Base-by-base conservation (phyloP, 1,140 invertebrate genomes). In the Diachasma alloeum region DNA sequence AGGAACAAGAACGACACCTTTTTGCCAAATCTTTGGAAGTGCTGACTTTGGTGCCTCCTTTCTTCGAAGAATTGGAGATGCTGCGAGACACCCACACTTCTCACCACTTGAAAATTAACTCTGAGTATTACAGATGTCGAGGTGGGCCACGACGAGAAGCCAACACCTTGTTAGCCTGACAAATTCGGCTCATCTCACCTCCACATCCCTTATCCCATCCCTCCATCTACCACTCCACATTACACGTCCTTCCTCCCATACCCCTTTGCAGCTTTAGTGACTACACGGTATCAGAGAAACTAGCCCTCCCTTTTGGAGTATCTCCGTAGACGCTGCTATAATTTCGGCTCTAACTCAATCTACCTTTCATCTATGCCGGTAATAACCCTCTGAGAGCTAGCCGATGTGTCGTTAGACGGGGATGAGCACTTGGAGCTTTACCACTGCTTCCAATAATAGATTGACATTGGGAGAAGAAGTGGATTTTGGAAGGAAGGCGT, bases 141-240 rank as follows among this genome's bases (percentile, higher is more conserved):
- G 86, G 82, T 78, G 79, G 68, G 75, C 81, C 84, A 79, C 83
- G 81, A 80, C 69, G 83, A 83, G 82, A 85, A 85, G 83, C 86
- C 82, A 87, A 86, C 84, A 87, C 85, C 86, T 87, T 86, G 86
- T 87, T 87, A 87, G 86, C 81, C 80, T 84, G 86, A 87, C 84
- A 87, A 87, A 87, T 87, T 85, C 77, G 78, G 75, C 82, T 82
- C 83, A 83, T 86, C 80, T 83, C 80, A 74, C 63, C 37, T 74
- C 42, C 59, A 66, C 67, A 44, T 63, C 76, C 9, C 19, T 59
- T 75, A 19, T 37, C 48, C 67, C 37, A 53, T 42, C 36, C 22
- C 44, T 42, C 74, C 59, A 63, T 63, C 59, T 63, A 37, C 26
- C 67, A 66, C 72, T 74, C 72, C 53, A 63, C 72, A 36, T 44